Evolutionary conservation across 2,113 vertebrate genomes (phyloP).

Genomic region (Gallinago undulata): DNA sequence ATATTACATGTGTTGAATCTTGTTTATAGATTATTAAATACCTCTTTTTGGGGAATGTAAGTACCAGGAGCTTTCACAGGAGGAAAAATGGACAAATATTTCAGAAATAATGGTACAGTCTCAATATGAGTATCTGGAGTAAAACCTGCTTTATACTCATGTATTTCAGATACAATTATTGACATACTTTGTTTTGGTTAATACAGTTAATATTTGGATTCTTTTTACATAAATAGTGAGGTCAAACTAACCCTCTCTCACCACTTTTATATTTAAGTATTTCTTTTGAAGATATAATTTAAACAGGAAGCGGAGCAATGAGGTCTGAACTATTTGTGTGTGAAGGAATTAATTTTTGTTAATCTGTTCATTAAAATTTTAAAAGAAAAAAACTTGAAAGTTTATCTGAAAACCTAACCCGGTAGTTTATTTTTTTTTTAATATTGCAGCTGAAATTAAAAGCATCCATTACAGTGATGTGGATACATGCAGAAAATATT

Average conservation of each 20-base stretch:
- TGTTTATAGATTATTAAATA: not conserved
- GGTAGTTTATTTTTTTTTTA: not conserved
- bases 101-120: not conserved
- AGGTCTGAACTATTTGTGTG: not conserved
- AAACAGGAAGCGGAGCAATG: not conserved
- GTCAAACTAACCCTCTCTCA: not conserved
- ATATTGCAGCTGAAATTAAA: constrained; percentile 18
- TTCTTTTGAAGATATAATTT: not conserved
- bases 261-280: not conserved
- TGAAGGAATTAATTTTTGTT: not conserved
- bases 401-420: not conserved
- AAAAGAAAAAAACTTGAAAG: not conserved
- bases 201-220: not conserved
- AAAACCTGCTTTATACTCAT: not conserved
- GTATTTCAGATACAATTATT: not conserved
- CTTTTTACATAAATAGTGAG: not conserved
- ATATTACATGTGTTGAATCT: not conserved
- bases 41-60: not conserved
- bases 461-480: not conserved
- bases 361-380: not conserved
- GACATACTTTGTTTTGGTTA: not conserved
- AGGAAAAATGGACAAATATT: not conserved
- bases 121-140: not conserved
- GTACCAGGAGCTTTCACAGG: not conserved
- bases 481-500: not conserved